Conservation (phyloP, 2,888 invertebrate species). For the Hipparchia semele region DNA sequence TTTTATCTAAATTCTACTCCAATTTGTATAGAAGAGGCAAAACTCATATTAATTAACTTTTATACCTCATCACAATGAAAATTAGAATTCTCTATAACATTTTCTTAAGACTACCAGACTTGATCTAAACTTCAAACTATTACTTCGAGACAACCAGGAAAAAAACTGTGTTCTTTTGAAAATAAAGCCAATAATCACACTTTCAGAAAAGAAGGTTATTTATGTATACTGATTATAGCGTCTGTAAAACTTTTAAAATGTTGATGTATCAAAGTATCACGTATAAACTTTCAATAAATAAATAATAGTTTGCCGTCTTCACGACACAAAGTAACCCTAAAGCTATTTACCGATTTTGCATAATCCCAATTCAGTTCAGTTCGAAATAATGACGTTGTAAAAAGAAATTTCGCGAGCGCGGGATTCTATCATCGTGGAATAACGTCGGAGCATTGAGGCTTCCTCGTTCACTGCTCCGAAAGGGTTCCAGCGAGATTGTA, state of each 20-base stretch:
- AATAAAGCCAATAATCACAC: too few species aligned
- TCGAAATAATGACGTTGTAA: conserved; percentile 58
- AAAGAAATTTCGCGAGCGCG: conserved; percentile 60
- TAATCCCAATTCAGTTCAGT: conserved; percentile 51
- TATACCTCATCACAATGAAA: too few species aligned
- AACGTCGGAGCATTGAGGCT: conserved; percentile 51
- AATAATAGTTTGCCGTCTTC: conserved; percentile 13
- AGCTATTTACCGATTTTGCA: conserved; percentile 52
- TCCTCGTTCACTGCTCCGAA: conserved; percentile 47
- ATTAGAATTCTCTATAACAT: too few species aligned
- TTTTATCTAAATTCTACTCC: neutral
- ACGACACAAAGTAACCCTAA: conserved; percentile 43
- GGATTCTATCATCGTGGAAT: conserved; percentile 68
- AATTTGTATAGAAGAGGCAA: neutral
- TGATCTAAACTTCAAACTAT: too few species aligned
- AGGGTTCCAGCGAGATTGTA: conserved; percentile 68
- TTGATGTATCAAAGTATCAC: neutral
- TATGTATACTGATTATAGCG: too few species aligned
- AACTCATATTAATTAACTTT: too few species aligned
- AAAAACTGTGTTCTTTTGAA: too few species aligned
- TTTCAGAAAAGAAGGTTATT: too few species aligned
- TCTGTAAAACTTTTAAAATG: neutral
- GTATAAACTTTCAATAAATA: conserved; percentile 4
- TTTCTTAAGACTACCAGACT: too few species aligned
- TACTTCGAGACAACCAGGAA: too few species aligned